These are phyloP conservation scores for Rhagophthalmus giganteus DNA, from an alignment of 2,888 invertebrate genomes.

Conservation along the genomic window DNA sequence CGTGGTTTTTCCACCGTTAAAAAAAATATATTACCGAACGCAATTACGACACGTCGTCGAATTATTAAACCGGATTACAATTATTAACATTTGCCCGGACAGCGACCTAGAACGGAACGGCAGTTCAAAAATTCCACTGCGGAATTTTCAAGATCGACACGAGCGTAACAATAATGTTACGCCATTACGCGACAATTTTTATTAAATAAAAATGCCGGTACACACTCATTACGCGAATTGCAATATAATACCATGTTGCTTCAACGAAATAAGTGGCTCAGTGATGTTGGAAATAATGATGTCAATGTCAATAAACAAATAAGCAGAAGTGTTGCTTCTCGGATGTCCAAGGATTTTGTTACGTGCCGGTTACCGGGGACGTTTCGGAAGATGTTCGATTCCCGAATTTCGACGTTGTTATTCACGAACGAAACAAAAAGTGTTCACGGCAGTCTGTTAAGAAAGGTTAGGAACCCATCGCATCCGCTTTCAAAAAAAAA, in stretches of 20 bases:
- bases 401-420: no score
- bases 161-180: no score
- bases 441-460: no score
- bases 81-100: no score
- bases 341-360: background rate
- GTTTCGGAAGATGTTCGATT: background rate
- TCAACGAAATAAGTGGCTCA: slow-evolving; percentile 14
- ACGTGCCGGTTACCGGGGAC: background rate
- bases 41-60: no score
- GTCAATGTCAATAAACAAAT: slow-evolving; percentile 16
- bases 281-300: slow-evolving; percentile 10
- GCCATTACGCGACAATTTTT: background rate
- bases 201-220: slow-evolving; percentile 4
- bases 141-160: no score
- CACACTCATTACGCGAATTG: slow-evolving; percentile 4
- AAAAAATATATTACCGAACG: background rate
- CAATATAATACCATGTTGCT: background rate
- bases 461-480: slow-evolving; percentile 16
- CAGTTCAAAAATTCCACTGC: no score
- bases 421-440: no score
- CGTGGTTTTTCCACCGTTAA: no score
- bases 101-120: no score
- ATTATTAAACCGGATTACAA: no score
- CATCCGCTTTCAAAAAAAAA: background rate
- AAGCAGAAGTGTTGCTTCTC: slow-evolving; percentile 1